Evolutionary conservation across 2,113 vertebrate species (phyloP).

Genomic region (Loxodonta africana): DNA sequence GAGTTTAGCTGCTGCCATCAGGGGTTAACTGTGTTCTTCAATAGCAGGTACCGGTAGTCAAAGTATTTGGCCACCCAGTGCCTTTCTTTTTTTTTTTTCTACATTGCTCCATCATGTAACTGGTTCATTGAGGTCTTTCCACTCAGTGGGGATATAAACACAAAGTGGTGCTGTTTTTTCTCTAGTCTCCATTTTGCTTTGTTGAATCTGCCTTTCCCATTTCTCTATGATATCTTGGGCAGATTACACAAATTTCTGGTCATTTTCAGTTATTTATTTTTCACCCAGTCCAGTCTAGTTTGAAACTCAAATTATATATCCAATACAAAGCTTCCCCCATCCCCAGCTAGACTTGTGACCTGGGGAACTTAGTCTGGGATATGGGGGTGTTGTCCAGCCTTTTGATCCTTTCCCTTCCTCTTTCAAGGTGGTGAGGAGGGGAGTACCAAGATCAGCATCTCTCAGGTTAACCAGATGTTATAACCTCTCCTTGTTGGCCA

Average conservation of each 20-base stretch:
- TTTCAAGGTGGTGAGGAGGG: too few relatives aligned
- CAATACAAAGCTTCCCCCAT: neutral
- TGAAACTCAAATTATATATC: neutral
- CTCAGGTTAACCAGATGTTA: too few relatives aligned
- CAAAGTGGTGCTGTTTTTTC: too few relatives aligned
- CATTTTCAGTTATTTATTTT: neutral
- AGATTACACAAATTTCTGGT: neutral
- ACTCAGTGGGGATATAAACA: rapidly evolving
- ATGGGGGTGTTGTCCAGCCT: too few relatives aligned
- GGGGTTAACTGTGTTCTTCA: neutral
- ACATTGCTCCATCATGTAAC: rapidly evolving
- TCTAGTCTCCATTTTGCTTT: neutral
- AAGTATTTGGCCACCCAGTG: neutral
- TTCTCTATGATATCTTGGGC: neutral
- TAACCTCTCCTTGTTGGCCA: neutral
- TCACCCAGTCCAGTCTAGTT: neutral
- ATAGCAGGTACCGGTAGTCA: rapidly evolving
- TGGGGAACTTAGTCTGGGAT: neutral
- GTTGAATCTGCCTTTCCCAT: neutral
- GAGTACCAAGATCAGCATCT: too few relatives aligned
- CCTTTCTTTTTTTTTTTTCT: neutral
- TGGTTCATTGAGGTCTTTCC: neutral
- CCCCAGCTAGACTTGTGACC: neutral
- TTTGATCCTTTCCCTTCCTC: too few relatives aligned
- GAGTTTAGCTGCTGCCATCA: neutral